A percentile compares a stretch with the other conserved stretches of the same genome.
These are phyloP conservation scores for Nesospiza acunhae DNA, from an alignment of 2,113 vertebrate species.

Conservation along the genomic window DNA sequence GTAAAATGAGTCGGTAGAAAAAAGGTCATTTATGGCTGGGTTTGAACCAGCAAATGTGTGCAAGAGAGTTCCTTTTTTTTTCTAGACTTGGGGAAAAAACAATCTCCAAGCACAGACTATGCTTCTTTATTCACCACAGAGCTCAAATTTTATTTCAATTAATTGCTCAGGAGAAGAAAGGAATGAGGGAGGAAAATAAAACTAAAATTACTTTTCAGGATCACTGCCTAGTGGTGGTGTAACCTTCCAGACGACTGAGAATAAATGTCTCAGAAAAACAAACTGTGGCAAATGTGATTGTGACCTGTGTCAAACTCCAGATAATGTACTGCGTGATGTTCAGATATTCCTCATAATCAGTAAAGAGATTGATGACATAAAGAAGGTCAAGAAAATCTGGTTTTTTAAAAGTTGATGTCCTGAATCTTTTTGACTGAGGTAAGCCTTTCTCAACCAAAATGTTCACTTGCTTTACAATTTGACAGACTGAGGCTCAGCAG, in stretches of 20 bases:
- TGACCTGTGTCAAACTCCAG: not conserved
- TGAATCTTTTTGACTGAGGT: not conserved
- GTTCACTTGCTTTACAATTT: not conserved
- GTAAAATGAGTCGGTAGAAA: not conserved
- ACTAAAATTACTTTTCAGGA: not conserved
- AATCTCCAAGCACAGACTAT: not conserved
- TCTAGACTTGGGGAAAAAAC: not conserved
- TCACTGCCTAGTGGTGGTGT: not conserved
- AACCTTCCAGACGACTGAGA: not conserved
- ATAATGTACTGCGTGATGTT: not conserved
- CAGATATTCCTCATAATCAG: not conserved
- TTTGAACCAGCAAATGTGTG: fast-evolving
- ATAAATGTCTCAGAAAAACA: not conserved
- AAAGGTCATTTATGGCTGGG: not conserved
- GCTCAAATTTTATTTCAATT: not conserved
- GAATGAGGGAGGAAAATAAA: not conserved
- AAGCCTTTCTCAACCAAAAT: not conserved
- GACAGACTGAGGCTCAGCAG: not conserved
- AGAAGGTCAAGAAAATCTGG: not conserved
- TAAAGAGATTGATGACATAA: not conserved
- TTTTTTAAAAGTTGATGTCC: not conserved
- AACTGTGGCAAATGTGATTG: not conserved
- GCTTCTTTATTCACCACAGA: not conserved
- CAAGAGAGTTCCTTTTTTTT: not conserved
- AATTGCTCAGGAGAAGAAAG: not conserved